phyloP scores from a whole-genome alignment of 35 echinoderm and acorn worm genomes.

The Chiridota heheva region DNA sequence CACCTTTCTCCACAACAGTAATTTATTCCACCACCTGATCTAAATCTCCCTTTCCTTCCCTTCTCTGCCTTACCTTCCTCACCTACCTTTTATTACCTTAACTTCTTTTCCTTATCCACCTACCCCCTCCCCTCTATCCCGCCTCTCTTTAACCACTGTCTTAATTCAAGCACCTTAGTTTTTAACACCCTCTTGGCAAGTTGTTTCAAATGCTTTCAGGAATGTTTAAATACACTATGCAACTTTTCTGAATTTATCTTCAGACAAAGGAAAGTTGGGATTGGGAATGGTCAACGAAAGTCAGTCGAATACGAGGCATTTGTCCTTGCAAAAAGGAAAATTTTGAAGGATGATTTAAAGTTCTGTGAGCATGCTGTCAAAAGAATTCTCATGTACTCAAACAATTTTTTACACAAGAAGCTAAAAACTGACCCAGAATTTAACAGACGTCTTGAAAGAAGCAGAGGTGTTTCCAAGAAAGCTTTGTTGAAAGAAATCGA shows the following conservation, averaged over 20 bases:
- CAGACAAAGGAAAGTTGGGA: conserved; percentile 85
- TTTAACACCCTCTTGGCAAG: too few relatives aligned
- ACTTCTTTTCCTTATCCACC: too few relatives aligned
- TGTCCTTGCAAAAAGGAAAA: conserved; percentile 73
- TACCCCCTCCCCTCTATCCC: too few relatives aligned
- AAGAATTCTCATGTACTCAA: conserved; percentile 87
- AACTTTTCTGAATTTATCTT: neutral
- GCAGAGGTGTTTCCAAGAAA: conserved; percentile 49
- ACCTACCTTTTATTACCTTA: too few relatives aligned
- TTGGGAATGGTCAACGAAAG: conserved; percentile 92
- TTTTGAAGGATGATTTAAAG: conserved; percentile 71
- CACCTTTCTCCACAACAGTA: too few relatives aligned
- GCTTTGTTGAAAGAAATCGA: conserved; percentile 48
- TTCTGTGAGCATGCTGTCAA: conserved; percentile 88
- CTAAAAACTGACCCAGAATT: conserved; percentile 85
- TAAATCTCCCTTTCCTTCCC: too few relatives aligned
- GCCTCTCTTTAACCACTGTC: too few relatives aligned
- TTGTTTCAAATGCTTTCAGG: too few relatives aligned
- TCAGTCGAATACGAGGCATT: conserved; percentile 96
- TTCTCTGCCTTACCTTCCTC: too few relatives aligned
- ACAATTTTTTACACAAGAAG: conserved; percentile 96
- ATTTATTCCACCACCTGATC: too few relatives aligned
- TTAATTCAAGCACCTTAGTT: too few relatives aligned
- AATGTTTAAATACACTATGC: too few relatives aligned
- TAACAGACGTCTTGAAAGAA: conserved; percentile 62